phyloP scores from a whole-genome alignment of 2,888 invertebrate species.

The Stenichneumon culpator region DNA sequence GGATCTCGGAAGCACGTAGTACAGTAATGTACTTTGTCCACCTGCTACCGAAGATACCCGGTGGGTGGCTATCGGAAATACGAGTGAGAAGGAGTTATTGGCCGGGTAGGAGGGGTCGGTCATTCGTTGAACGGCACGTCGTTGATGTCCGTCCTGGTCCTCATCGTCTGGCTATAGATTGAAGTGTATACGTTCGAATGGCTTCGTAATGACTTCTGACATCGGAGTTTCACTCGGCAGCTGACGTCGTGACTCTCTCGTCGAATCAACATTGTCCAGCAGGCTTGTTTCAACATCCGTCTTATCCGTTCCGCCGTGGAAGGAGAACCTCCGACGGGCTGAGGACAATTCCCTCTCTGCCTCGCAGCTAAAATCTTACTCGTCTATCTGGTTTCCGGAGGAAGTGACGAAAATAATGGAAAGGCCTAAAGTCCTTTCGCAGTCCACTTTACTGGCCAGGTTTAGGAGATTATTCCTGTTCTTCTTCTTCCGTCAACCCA shows the following conservation, averaged over 20 bases:
- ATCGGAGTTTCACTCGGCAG: background rate
- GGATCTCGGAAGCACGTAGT: background rate
- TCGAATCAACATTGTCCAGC: conserved; percentile 1
- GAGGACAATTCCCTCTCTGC: background rate
- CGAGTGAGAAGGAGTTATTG: conserved; percentile 6
- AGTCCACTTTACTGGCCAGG: background rate
- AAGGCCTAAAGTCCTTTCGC: background rate
- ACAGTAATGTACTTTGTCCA: conserved; percentile 12
- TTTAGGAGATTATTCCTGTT: background rate
- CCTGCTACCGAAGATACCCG: background rate
- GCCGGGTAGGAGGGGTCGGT: background rate
- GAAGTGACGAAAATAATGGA: conserved; percentile 13
- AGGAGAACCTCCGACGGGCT: background rate
- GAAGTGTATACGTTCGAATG: background rate
- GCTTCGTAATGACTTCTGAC: conserved; percentile 21
- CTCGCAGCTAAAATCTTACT: background rate
- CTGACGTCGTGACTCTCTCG: background rate
- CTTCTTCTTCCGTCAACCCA: too few relatives aligned
- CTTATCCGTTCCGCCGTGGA: background rate
- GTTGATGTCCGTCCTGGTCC: conserved; percentile 9
- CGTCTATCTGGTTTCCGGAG: background rate
- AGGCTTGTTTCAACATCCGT: background rate
- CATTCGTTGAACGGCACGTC: conserved; percentile 6
- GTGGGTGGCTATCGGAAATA: conserved; percentile 22
- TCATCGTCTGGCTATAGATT: conserved; percentile 5